Percentiles rank a stretch among this genome's conserved stretches.
Conservation (phyloP, 2,888 invertebrate species). For the Branchinecta sandiegonensis region DNA sequence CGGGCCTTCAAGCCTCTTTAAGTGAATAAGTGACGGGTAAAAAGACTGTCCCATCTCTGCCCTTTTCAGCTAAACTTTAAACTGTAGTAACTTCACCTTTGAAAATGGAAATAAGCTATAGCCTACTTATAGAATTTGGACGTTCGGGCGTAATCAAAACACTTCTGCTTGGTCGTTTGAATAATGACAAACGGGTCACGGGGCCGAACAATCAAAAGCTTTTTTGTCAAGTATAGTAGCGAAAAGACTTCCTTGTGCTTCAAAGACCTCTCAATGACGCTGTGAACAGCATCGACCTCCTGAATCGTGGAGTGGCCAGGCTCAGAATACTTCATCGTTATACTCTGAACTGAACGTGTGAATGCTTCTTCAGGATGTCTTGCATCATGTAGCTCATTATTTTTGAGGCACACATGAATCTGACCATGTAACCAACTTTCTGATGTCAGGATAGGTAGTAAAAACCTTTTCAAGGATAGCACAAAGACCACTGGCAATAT, state of each 20-base stretch:
- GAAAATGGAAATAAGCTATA: no score
- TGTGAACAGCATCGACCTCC: neutral
- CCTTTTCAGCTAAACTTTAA: no score
- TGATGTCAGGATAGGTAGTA: conserved; percentile 10
- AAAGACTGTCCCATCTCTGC: no score
- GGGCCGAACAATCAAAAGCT: neutral
- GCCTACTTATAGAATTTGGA: no score
- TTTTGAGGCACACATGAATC: neutral
- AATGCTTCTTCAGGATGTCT: neutral
- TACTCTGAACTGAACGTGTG: neutral
- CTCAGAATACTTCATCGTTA: no score
- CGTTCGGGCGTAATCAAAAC: no score
- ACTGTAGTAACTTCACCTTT: no score
- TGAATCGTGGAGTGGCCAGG: neutral
- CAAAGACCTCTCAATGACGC: conserved; percentile 2
- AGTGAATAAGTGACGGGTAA: no score
- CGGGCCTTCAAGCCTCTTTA: no score
- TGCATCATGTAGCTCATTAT: conserved; percentile 12
- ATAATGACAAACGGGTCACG: conserved; percentile 7
- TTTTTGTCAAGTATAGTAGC: neutral
- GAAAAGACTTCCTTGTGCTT: neutral
- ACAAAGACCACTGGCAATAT: neutral
- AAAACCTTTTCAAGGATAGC: conserved; percentile 2
- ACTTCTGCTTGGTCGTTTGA: neutral
- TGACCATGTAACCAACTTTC: conserved; percentile 6